Base-by-base conservation (phyloP, 2,797 vertebrate genomes). In the Chaunax sp. region DNA sequence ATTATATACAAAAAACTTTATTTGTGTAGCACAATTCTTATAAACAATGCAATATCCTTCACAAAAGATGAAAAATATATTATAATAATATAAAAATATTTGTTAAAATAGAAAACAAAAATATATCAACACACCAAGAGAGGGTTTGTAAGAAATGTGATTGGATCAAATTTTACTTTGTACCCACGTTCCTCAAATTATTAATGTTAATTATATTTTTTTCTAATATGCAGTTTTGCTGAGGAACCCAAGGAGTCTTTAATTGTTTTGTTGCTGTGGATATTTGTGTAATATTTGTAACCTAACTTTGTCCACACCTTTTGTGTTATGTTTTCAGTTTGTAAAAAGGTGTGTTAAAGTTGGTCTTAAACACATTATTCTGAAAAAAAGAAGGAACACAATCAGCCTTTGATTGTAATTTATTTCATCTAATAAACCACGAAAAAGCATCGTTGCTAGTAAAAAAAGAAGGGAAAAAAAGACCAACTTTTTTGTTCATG, bases 351-450 rank as follows among this genome's bases (percentile, higher is more conserved):
- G 41, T 69, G 40, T n/a, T n/a, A 28, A 43, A 76, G 61, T 72
- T 81, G 59, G 59, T 75, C 59, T 72, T 75, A n/a, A n/a, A n/a
- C n/a, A n/a, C n/a, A n/a, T 64, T 64, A 45, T 76, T 52, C 40
- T 52, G 38, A 47, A 50, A 58, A 64, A 43, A 37, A 53, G 20
- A 64, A 61, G 40, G 26, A 38, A 61, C 14, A 23, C 35, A 54
- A 20, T 26, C 43, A 10, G 10, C 20, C 50, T 62, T 40, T 59
- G 37, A 41, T 20, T 50, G 33, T 50, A 53, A 20, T 26, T 56
- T 51, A 15, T n/a, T n/a, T n/a, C n/a, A n/a, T n/a, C n/a, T n/a
- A 23, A 61, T 11, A 69, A 79, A 61, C 46, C 58, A 37, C 43
- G 6, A 38, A 14, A 26, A 56, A 58, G 40, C 40, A 40, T 53